phyloP scores from a whole-genome alignment of 1,140 invertebrate genomes.

The Drosophila busckii region DNA sequence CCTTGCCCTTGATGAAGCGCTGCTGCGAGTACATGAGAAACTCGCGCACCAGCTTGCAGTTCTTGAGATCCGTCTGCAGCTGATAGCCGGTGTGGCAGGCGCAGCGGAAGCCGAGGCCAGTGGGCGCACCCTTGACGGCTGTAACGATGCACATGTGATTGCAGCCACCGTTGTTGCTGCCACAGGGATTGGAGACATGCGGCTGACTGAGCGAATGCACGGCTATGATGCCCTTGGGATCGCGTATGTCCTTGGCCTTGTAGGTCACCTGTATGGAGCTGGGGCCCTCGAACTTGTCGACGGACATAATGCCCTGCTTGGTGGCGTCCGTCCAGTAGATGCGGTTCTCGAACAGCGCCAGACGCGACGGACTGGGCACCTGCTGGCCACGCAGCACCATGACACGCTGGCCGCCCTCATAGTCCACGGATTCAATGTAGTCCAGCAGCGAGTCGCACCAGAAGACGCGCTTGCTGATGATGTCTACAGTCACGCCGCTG shows the following conservation, averaged over 20 bases:
- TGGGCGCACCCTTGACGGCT: slow-evolving; percentile 85
- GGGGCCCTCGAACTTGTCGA: slow-evolving; percentile 92
- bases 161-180: slow-evolving; percentile 93
- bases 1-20: slow-evolving; percentile 96
- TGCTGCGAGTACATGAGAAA: slow-evolving; percentile 99
- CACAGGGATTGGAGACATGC: slow-evolving; percentile 91
- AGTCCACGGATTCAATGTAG: slow-evolving; percentile 98
- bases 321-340: slow-evolving; percentile 98
- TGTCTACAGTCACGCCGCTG: slow-evolving; percentile 91
- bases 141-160: slow-evolving; percentile 97
- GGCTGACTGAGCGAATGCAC: slow-evolving; percentile 89
- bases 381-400: slow-evolving; percentile 89
- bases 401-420: slow-evolving; percentile 90
- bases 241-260: slow-evolving; percentile 87
- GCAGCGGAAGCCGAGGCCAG: slow-evolving; percentile 93
- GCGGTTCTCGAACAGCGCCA: slow-evolving; percentile 93
- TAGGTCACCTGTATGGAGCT: slow-evolving; percentile 89
- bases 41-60: slow-evolving; percentile 92
- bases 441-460: slow-evolving; percentile 98
- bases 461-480: slow-evolving; percentile 92
- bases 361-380: slow-evolving; percentile 91
- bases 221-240: slow-evolving; percentile 91
- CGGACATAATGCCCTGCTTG: slow-evolving; percentile 94
- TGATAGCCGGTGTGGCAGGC: slow-evolving; percentile 95
- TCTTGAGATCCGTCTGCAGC: slow-evolving; percentile 86